Conservation (phyloP, 1,140 invertebrate species). For the Teleogryllus occipitalis region DNA sequence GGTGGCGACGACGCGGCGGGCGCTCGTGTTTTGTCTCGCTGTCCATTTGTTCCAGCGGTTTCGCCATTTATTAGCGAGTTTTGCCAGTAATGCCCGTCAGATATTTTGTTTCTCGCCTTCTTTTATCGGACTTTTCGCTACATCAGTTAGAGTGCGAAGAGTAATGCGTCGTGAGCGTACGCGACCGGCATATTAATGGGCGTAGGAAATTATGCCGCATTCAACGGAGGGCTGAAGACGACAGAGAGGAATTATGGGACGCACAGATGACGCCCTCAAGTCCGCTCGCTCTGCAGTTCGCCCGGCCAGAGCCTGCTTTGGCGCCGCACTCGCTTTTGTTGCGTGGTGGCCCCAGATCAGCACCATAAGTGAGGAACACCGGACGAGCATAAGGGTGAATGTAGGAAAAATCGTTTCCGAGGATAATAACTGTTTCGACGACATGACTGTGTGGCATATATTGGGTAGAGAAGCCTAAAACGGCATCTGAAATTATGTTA, state of each 20-base stretch:
- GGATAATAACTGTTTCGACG: too few relatives aligned
- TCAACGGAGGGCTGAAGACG: constrained; percentile 2
- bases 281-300: too few relatives aligned
- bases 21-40: too few relatives aligned
- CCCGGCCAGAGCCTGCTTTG: background rate
- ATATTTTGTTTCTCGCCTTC: background rate
- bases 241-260: constrained; percentile 3
- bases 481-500: too few relatives aligned
- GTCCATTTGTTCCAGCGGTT: background rate
- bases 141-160: background rate
- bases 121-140: background rate
- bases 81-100: background rate
- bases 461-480: too few relatives aligned
- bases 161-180: background rate
- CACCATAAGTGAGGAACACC: too few relatives aligned
- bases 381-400: too few relatives aligned
- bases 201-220: background rate
- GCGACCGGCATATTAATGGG: background rate
- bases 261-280: background rate
- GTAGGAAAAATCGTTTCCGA: too few relatives aligned
- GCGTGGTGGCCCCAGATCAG: too few relatives aligned
- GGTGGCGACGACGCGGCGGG: too few relatives aligned
- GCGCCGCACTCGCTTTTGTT: too few relatives aligned
- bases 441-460: too few relatives aligned
- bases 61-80: background rate